Percentiles rank a stretch among this genome's conserved stretches.
phyloP scores from a whole-genome alignment of 2,113 vertebrate species.

The Psettodes erumei region DNA sequence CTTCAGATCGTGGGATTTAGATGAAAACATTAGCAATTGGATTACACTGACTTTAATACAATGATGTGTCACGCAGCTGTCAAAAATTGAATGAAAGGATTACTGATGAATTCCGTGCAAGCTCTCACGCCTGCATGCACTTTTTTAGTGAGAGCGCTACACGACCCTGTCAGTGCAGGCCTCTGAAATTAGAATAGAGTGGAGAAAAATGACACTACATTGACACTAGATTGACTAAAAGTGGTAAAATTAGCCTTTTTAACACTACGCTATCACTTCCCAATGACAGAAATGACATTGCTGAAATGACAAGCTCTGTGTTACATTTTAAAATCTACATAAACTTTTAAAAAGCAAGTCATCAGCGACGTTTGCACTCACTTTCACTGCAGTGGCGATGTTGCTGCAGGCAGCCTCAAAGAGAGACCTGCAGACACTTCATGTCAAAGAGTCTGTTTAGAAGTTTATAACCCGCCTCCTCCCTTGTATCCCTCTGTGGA shows the following conservation, averaged over 20 bases:
- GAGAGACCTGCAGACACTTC: constrained; percentile 35
- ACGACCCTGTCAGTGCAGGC: background rate
- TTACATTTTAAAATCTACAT: too few species aligned
- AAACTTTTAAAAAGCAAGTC: background rate
- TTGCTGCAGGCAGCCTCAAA: constrained; percentile 39
- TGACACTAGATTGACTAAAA: background rate
- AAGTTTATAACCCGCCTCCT: constrained; percentile 41
- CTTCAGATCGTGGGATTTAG: background rate
- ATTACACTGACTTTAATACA: background rate
- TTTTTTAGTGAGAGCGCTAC: background rate
- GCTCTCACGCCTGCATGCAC: background rate
- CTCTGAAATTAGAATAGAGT: constrained; percentile 15
- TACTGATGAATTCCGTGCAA: background rate
- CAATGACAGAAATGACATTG: background rate
- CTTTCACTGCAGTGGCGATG: constrained; percentile 8
- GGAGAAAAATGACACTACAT: background rate
- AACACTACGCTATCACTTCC: background rate
- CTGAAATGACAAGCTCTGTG: constrained; percentile 1
- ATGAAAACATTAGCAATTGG: background rate
- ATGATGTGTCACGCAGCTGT: constrained; percentile 3
- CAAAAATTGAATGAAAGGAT: background rate
- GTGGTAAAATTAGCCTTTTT: constrained; percentile 9
- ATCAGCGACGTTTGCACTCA: constrained; percentile 33
- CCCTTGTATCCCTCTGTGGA: constrained; percentile 32
- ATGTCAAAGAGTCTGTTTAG: constrained; percentile 58